Conservation (phyloP, 1,140 invertebrate species). For the Nasonia vitripennis region DNA sequence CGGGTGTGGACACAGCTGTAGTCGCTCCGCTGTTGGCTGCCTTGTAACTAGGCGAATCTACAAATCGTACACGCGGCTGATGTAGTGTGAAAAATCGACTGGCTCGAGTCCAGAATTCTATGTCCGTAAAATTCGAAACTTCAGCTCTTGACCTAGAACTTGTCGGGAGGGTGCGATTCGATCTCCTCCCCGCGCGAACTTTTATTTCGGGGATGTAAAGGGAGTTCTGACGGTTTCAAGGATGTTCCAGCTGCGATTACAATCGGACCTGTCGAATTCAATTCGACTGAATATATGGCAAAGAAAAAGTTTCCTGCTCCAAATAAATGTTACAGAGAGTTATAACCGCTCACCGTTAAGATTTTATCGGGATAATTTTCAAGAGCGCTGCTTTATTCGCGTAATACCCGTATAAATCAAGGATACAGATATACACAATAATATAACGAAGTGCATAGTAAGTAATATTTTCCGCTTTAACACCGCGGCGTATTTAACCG, state of each 20-base stretch:
- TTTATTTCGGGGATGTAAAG: neutral
- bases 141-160: neutral
- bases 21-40: too few species aligned
- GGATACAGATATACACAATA: neutral
- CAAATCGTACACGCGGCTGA: too few species aligned
- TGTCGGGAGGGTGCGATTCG: neutral
- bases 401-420: slow-evolving; percentile 9
- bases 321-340: too few species aligned
- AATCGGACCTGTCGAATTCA: too few species aligned
- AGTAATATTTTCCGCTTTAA: slow-evolving; percentile 36
- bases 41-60: neutral
- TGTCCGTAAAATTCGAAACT: neutral
- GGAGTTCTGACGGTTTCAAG: too few species aligned
- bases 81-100: neutral
- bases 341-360: neutral
- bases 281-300: too few species aligned
- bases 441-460: neutral
- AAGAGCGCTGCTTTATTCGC: neutral
- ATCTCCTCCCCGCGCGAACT: neutral
- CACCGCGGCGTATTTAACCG: slow-evolving; percentile 13
- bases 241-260: too few species aligned
- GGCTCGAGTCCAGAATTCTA: neutral
- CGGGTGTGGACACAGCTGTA: too few species aligned
- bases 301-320: neutral
- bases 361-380: slow-evolving; percentile 17